These are phyloP conservation scores for Pollachius pollachius DNA, from an alignment of 2,113 vertebrate species.

Conservation along the genomic window DNA sequence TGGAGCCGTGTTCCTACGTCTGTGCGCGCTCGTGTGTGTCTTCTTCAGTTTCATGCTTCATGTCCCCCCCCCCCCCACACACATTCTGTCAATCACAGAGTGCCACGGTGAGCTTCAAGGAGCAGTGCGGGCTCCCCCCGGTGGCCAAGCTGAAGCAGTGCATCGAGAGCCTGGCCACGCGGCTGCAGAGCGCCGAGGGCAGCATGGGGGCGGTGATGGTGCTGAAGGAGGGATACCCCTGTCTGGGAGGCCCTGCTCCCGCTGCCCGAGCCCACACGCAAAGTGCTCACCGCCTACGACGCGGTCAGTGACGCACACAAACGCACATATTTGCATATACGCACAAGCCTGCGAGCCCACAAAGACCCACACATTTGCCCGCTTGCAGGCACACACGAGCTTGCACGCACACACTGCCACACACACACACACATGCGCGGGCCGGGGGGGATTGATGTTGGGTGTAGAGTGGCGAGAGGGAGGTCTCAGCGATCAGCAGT, in stretches of 20 bases:
- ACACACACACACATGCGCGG: conserved; percentile 2
- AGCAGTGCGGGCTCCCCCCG: conserved; percentile 94
- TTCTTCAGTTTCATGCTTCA: too few species aligned
- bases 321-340: background rate
- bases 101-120: conserved; percentile 86
- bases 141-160: conserved; percentile 95
- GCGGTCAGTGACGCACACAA: conserved; percentile 71
- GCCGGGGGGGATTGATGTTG: too few species aligned
- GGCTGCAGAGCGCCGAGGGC: conserved; percentile 82
- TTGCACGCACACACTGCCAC: background rate
- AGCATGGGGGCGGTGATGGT: conserved; percentile 79
- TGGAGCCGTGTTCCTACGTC: background rate
- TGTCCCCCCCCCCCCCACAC: too few species aligned
- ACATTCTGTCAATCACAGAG: conserved; percentile 67
- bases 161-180: conserved; percentile 87
- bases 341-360: background rate
- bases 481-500: too few species aligned
- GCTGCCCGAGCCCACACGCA: conserved; percentile 84
- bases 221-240: conserved; percentile 86
- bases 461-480: too few species aligned
- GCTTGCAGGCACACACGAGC: too few species aligned
- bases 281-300: conserved; percentile 87
- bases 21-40: conserved; percentile 29
- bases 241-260: conserved; percentile 81
- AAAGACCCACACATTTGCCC: conserved; percentile 1